Base-by-base conservation (phyloP, 1,140 invertebrate genomes). In the Papilio aristodemus region DNA sequence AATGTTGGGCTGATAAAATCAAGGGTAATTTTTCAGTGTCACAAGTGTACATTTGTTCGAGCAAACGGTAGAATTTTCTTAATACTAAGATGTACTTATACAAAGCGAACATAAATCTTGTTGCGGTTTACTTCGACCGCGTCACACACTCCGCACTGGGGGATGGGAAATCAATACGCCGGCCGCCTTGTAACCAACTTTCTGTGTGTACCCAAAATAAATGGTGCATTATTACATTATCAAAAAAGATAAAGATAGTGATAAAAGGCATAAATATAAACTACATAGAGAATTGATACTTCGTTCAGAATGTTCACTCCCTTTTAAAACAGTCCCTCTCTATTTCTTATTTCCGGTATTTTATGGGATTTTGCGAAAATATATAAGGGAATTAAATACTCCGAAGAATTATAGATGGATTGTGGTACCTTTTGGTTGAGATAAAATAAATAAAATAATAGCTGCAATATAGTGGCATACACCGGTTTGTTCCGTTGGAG, bases 1-100 rank as follows among this genome's bases (percentile, higher is more conserved):
- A n/a, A 10, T 50, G 46, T 50, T 54, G 27, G 27, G 27, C 27
- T 54, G 46, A 54, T 54, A 54, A 54, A 54, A 54, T 54, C 19
- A 54, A 54, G 46, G 19, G 46, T 54, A 22, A 54, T 54, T 54
- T 54, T 25, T 54, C 46, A 54, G 22, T 54, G 46, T 54, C 46
- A 25, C 46, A 4, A 54, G 17, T 19, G 22, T 19, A 14, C 43
- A 46, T 46, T 46, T 46, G 7, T n/a, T 3, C 19, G 19, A 22
- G 22, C 38, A 39, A 39, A 54, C 46, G 19, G 19, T 2, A 25
- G 19, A 19, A 54, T 54, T 54, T 10, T 13, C 46, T 22, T 54
- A 19, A 54, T 22, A 19, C 19, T 8, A 22, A 50, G 43, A 50
- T 10, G 17, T 54, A 54, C 19, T 14, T 7, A 43, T 43, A 43